Percentiles rank a stretch among this genome's conserved stretches.
These are phyloP conservation scores for Pseudomyrmex cubaensis DNA, from an alignment of 1,140 invertebrate species.

Conservation along the genomic window DNA sequence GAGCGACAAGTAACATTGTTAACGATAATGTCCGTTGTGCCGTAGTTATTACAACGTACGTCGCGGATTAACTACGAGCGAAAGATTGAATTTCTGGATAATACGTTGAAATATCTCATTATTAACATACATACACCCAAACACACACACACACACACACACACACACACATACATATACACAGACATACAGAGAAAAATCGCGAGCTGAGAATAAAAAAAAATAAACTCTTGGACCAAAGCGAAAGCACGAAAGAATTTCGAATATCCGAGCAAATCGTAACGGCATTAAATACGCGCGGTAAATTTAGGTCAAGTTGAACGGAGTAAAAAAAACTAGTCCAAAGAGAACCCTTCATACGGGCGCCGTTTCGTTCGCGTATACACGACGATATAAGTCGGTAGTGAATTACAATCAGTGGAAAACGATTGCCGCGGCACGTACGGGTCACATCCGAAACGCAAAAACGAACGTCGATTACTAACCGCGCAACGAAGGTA, in stretches of 20 bases:
- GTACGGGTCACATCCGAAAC: constrained; percentile 5
- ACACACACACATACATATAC: too few relatives aligned
- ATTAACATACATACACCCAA: too few relatives aligned
- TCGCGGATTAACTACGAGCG: constrained; percentile 13
- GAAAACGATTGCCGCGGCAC: constrained; percentile 1
- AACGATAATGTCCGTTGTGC: constrained; percentile 35
- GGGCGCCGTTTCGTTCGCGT: background rate
- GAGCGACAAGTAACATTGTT: constrained; percentile 50
- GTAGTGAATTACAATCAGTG: constrained; percentile 50
- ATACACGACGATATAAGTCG: constrained; percentile 42
- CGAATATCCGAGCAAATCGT: constrained; percentile 42
- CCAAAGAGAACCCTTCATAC: constrained; percentile 2
- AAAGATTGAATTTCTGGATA: constrained; percentile 57
- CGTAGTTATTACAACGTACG: constrained; percentile 31
- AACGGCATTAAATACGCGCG: constrained; percentile 31
- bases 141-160: too few relatives aligned
- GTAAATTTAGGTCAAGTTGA: constrained; percentile 55
- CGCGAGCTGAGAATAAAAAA: background rate
- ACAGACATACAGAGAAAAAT: too few relatives aligned
- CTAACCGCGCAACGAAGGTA: constrained; percentile 47
- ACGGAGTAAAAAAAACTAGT: constrained; percentile 11
- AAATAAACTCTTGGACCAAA: constrained; percentile 12
- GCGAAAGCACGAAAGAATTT: constrained; percentile 43
- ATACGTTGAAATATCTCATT: constrained; percentile 40
- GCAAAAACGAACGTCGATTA: constrained; percentile 24